Evolutionary conservation across 2,797 vertebrate species (phyloP).

Genomic region (Acrossocheilus fasciatus): DNA sequence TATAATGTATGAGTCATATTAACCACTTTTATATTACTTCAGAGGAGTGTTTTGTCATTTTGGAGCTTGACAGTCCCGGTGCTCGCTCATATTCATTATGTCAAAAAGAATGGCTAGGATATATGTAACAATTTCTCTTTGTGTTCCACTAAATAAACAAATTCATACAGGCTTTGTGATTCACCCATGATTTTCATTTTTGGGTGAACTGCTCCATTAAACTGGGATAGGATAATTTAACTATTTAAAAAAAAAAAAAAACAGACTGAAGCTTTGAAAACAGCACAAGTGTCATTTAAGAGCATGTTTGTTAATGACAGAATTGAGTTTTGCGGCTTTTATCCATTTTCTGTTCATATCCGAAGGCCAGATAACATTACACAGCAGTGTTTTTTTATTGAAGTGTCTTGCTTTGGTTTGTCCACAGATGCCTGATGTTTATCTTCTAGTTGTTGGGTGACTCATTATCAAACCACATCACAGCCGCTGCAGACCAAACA

Average conservation of each 20-base stretch:
- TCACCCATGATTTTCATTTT: not conserved
- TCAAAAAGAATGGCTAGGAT: not conserved
- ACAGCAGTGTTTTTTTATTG: slow-evolving; percentile 17
- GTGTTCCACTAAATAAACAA: not conserved
- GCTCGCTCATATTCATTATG: not conserved
- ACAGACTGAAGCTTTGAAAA: not conserved
- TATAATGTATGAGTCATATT: not conserved
- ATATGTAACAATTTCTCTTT: not conserved
- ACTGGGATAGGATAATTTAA: not conserved
- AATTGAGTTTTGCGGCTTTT: slow-evolving; percentile 12
- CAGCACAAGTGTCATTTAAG: not conserved
- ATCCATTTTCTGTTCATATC: slow-evolving; percentile 2
- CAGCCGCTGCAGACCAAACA: slow-evolving; percentile 52
- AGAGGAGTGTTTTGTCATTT: not conserved
- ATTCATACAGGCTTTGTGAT: not conserved
- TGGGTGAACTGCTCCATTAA: not conserved
- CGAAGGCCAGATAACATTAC: slow-evolving; percentile 34
- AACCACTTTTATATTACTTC: not conserved
- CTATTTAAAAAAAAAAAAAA: not conserved
- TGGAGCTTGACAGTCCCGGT: not conserved
- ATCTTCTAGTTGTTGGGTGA: slow-evolving; percentile 42
- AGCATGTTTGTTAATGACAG: slow-evolving; percentile 6
- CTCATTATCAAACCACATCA: slow-evolving; percentile 54
- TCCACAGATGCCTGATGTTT: slow-evolving; percentile 49
- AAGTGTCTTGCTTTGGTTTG: slow-evolving; percentile 46